Conservation (phyloP, 2,888 invertebrate species). For the Trachelus troglodyta region DNA sequence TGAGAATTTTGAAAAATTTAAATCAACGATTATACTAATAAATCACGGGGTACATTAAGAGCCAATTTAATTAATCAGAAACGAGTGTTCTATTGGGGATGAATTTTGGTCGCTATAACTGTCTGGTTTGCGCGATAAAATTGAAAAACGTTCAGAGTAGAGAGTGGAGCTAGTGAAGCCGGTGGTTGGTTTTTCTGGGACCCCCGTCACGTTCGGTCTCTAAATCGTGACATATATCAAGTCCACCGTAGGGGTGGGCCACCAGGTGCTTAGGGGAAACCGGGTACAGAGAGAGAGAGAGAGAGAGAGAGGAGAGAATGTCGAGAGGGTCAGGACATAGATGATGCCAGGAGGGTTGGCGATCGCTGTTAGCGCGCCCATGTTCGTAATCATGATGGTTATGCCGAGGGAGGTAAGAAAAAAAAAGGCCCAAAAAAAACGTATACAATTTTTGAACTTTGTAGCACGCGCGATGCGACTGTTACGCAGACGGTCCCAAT, state of each 20-base stretch:
- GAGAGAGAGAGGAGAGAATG: not conserved
- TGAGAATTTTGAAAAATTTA: no score
- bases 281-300: not conserved
- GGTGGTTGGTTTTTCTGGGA: not conserved
- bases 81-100: conserved; percentile 40
- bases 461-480: not conserved
- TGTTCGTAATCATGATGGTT: not conserved
- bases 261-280: conserved; percentile 36
- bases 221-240: conserved; percentile 49
- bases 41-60: no score
- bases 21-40: no score
- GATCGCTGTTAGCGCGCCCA: conserved; percentile 1
- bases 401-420: not conserved
- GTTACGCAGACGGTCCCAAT: not conserved
- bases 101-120: conserved; percentile 59
- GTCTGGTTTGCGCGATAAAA: conserved; percentile 56
- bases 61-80: conserved; percentile 39
- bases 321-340: not conserved
- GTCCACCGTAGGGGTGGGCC: conserved; percentile 40
- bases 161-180: not conserved
- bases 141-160: conserved; percentile 25
- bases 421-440: conserved; percentile 33
- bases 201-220: conserved; percentile 38
- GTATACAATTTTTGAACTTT: not conserved
- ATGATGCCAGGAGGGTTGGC: not conserved